phyloP scores from a whole-genome alignment of 2,888 invertebrate genomes.

The Lydus trimaculatus region DNA sequence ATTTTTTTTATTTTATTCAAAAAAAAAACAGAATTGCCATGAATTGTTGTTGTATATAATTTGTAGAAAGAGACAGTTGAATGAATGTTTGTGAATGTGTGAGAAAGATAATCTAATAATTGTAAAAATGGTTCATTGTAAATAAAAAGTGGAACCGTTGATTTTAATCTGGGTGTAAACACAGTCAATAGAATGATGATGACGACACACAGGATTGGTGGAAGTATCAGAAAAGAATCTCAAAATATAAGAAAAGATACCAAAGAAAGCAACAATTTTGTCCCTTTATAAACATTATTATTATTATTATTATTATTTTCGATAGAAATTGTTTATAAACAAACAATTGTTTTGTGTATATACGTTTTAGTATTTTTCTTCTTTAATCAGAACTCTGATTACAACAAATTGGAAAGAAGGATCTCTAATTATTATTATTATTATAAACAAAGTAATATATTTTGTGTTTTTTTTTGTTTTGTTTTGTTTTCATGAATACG shows the following conservation, averaged over 20 bases:
- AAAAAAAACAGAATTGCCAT: neutral
- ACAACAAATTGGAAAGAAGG: constrained; percentile 25
- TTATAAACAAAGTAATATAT: neutral
- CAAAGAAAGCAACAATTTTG: constrained; percentile 21
- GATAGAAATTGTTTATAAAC: constrained; percentile 44
- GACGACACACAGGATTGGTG: neutral
- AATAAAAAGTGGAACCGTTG: neutral
- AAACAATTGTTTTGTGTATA: constrained; percentile 53
- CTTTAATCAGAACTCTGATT: neutral
- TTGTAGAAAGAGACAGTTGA: neutral
- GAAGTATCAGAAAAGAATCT: neutral
- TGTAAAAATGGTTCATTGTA: neutral
- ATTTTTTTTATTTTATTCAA: neutral
- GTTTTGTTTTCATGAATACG: neutral
- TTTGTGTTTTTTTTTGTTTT: neutral
- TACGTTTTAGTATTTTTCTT: constrained; percentile 56
- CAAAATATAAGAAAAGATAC: constrained; percentile 7
- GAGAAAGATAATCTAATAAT: neutral
- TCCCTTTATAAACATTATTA: neutral
- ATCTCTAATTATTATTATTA: constrained; percentile 29
- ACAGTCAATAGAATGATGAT: too few species aligned
- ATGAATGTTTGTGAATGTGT: neutral
- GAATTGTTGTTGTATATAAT: neutral
- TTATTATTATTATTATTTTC: too few species aligned
- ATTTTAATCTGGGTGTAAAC: too few species aligned